Conservation (phyloP, 2,888 invertebrate genomes). For the Syrphus vitripennis region DNA sequence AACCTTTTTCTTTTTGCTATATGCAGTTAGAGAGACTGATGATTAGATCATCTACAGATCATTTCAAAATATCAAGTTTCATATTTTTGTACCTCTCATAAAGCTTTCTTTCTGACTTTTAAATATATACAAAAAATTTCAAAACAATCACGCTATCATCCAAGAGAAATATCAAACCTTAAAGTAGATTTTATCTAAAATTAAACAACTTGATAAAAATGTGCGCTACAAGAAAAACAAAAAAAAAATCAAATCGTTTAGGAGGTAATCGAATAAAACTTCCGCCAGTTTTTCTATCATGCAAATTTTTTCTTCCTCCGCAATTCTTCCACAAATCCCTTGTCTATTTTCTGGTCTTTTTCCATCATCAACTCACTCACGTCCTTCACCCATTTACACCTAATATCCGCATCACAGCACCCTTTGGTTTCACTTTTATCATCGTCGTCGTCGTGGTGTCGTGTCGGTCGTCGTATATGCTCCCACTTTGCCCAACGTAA, state of each 20-base stretch:
- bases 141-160: too few species aligned
- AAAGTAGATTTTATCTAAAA: background rate
- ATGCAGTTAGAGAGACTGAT: too few species aligned
- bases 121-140: too few species aligned
- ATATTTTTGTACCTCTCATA: too few species aligned
- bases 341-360: background rate
- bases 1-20: too few species aligned
- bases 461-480: background rate
- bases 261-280: background rate
- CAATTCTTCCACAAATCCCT: too few species aligned
- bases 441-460: background rate
- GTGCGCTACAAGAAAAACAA: background rate
- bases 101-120: too few species aligned
- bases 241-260: background rate
- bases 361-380: background rate
- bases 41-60: too few species aligned
- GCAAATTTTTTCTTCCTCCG: background rate
- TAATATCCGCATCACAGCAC: constrained; percentile 27
- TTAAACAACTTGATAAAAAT: background rate
- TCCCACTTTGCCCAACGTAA: background rate
- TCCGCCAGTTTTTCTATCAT: background rate
- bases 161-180: too few species aligned
- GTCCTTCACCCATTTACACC: constrained; percentile 40
- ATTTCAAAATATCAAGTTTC: too few species aligned
- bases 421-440: constrained; percentile 50